phyloP scores from a whole-genome alignment of 2,888 invertebrate genomes.

The Saturnia pavonia region DNA sequence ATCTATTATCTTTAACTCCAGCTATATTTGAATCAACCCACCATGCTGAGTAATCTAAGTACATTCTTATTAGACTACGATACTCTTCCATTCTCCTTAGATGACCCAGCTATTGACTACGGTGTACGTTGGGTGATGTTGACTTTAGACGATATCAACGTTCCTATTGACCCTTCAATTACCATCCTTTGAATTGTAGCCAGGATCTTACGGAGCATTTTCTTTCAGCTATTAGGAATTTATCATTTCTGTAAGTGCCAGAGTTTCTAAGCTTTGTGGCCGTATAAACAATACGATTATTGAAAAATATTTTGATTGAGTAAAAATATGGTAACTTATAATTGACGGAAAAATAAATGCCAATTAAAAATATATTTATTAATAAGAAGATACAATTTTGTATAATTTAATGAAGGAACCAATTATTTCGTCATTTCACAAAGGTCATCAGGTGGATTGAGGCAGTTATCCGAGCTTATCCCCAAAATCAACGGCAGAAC shows the following conservation, averaged over 20 bases:
- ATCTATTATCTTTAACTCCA: no score
- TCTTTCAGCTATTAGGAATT: not conserved
- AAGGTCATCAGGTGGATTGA: constrained; percentile 24
- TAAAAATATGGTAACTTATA: not conserved
- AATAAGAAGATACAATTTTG: not conserved
- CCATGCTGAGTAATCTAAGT: no score
- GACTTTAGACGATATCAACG: not conserved
- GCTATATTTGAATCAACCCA: no score
- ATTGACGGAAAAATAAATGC: not conserved
- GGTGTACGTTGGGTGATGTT: not conserved
- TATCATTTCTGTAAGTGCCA: not conserved
- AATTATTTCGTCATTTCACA: constrained; percentile 28
- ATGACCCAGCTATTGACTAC: not conserved
- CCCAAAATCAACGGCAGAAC: constrained; percentile 18
- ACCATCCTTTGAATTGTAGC: not conserved
- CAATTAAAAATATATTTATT: not conserved
- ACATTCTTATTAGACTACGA: no score
- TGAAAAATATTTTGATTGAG: no score
- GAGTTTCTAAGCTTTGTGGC: no score
- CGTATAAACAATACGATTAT: no score
- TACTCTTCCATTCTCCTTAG: not conserved
- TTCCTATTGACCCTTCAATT: not conserved
- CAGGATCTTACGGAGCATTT: not conserved
- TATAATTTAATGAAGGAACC: constrained; percentile 24
- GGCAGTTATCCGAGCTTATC: constrained; percentile 23